Base-by-base conservation (phyloP, 2,113 vertebrate species). In the Psephotus haematonotus region DNA sequence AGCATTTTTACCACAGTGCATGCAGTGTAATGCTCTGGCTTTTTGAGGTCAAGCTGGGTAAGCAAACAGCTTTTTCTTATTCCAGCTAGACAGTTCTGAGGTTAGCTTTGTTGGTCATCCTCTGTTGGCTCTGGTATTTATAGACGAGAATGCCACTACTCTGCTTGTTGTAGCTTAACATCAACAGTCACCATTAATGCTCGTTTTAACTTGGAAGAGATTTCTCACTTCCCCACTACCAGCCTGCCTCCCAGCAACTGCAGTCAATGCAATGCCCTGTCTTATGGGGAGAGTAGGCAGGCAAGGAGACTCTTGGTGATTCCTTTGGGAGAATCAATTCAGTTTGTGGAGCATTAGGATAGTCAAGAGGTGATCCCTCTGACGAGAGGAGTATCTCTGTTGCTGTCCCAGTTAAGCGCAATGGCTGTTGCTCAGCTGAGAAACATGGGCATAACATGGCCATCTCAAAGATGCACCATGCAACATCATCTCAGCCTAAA, bases 121-220 rank as follows among this genome's bases (percentile, higher is more conserved):
- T 95, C 72, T 87, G 18, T 82, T 87, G 57, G 84, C 84, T 76
- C 41, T 72, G 52, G 25, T 89, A 69, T 94, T 94, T 94, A 64
- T 44, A 72, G 67, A 79, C 35, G 46, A 90, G 77, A 82, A 76
- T 53, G 47, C 44, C 35, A n/a, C 88, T 94, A n/a, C 27, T 68
- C 68, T 90, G 85, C 64, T 81, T 81, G 28, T 57, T 83, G 43
- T 52, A 80, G 35, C 75, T 96, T 83, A 68, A 72, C 76, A 49
- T 77, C 68, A 75, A 14, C 27, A 82, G 46, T 71, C 50, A 53
- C 65, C n/a, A 63, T 44, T 77, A 88, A 71, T 86, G 72, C 52
- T 33, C 82, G 62, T 53, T 93, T 84, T 84, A 55, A 60, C 70
- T 68, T 88, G 91, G 60, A 49, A 71, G 64, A 72, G 37, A 37